Base-by-base conservation (phyloP, 2,113 vertebrate species). In the Parus major region DNA sequence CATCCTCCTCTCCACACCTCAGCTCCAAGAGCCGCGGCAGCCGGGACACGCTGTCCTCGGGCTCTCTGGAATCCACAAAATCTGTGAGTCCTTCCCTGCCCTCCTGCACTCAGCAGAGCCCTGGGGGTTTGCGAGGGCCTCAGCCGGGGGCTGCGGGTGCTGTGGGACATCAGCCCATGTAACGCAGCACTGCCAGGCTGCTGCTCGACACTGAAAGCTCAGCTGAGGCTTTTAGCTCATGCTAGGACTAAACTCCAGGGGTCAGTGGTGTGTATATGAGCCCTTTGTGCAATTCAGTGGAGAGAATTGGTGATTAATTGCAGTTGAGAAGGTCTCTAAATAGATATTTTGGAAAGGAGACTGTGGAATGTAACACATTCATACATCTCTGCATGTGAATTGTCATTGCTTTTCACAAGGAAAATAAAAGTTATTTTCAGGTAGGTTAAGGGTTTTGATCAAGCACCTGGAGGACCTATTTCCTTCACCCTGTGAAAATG, bases 1-100 rank as follows among this genome's bases (percentile, higher is more conserved):
- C 99, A 0, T 99, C 99, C 5, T 99, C 99, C 61, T 99, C 99
- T 0, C 99, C 99, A 0, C 99, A 99, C 77, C 99, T 99, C 87
- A 98, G 99, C 97, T 98, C 98, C 97, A 99, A 99, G 97, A 98
- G 98, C 95, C 98, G 99, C 60, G 98, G 98, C 96, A 98, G 98
- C 95, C 98, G 99, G 20, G 99, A 99, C 71, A 98, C 98, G 0
- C 97, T 99, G 44, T 98, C 98, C 66, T 99, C 98, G 0, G 99
- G 99, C 27, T 98, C 98, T 15, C 96, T 98, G 97, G 99, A 99
- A 82, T 98, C 99, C 77, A 97, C 98, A 10, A 98, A 98, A 97
- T 98, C 96, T 22, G 99, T 99, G 95, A 98, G 98, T 97, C 11
- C 70, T 36, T 12, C 41, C 16, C 12, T 55, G n/a, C 20, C 17